A percentile compares a stretch with the other conserved stretches of the same genome.
Evolutionary conservation across 2,888 invertebrate genomes (phyloP).

Genomic region (Drosophila algonquin): DNA sequence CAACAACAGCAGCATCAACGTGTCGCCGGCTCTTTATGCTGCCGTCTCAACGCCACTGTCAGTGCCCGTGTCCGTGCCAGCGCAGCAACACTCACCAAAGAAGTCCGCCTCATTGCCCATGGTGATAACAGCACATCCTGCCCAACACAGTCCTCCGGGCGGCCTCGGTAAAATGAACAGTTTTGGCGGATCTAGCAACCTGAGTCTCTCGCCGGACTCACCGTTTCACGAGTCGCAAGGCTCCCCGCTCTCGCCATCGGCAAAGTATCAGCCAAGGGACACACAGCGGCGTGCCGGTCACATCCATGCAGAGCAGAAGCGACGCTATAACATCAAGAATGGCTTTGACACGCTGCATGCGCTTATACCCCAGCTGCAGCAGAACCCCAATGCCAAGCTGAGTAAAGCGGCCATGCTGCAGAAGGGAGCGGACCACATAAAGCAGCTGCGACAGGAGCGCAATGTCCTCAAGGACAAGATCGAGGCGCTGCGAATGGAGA

Average conservation of each 20-base stretch:
- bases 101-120: conserved; percentile 82
- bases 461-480: conserved; percentile 95
- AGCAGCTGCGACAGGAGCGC: conserved; percentile 93
- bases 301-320: conserved; percentile 97
- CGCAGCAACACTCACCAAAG: conserved; percentile 80
- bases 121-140: conserved; percentile 59
- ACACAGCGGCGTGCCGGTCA: conserved; percentile 93
- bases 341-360: conserved; percentile 97
- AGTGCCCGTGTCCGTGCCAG: conserved; percentile 54
- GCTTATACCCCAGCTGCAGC: conserved; percentile 94
- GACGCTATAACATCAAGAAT: conserved; percentile 97
- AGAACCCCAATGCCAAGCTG: conserved; percentile 95
- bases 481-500: conserved; percentile 93
- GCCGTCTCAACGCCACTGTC: conserved; percentile 55
- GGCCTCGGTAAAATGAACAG: conserved; percentile 69
- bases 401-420: conserved; percentile 98
- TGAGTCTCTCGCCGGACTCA: conserved; percentile 82
- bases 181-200: conserved; percentile 59
- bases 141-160: conserved; percentile 79
- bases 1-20: conserved; percentile 49
- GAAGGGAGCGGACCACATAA: conserved; percentile 97
- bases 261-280: conserved; percentile 85
- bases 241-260: conserved; percentile 87
- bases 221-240: conserved; percentile 82
- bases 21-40: conserved; percentile 41